Conservation (phyloP, 2,113 vertebrate genomes). For the Pao palembangensis region DNA sequence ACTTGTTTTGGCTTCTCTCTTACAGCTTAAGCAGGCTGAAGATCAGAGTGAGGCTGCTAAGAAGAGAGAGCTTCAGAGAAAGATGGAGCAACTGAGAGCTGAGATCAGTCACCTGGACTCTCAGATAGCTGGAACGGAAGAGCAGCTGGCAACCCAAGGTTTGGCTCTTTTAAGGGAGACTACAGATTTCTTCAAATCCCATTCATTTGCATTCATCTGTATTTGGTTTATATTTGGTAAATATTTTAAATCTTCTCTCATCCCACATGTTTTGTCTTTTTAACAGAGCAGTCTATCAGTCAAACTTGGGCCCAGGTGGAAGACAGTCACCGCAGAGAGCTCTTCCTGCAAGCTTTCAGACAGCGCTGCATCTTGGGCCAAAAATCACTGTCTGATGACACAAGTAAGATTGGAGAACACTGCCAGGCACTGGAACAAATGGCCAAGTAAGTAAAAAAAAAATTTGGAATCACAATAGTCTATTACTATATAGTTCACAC, state of each 20-base stretch:
- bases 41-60: constrained; percentile 64
- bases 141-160: constrained; percentile 77
- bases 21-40: constrained; percentile 58
- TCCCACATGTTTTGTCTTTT: background rate
- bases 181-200: too few species aligned
- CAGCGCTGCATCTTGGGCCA: constrained; percentile 44
- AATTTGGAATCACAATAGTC: background rate
- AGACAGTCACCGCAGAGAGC: constrained; percentile 53
- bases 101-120: constrained; percentile 80
- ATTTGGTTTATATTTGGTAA: background rate
- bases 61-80: constrained; percentile 69
- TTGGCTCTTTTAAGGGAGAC: constrained; percentile 15
- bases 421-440: constrained; percentile 60
- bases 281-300: constrained; percentile 60
- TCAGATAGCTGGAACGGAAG: constrained; percentile 75
- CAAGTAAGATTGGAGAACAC: constrained; percentile 42
- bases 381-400: constrained; percentile 47
- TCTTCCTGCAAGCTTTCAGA: constrained; percentile 69
- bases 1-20: constrained; percentile 7
- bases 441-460: constrained; percentile 43
- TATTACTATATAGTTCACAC: background rate
- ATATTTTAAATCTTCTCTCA: background rate
- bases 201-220: background rate
- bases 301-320: constrained; percentile 52
- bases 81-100: constrained; percentile 69